Evolutionary conservation across 2,888 invertebrate species (phyloP).

Genomic region (Apamea anceps): DNA sequence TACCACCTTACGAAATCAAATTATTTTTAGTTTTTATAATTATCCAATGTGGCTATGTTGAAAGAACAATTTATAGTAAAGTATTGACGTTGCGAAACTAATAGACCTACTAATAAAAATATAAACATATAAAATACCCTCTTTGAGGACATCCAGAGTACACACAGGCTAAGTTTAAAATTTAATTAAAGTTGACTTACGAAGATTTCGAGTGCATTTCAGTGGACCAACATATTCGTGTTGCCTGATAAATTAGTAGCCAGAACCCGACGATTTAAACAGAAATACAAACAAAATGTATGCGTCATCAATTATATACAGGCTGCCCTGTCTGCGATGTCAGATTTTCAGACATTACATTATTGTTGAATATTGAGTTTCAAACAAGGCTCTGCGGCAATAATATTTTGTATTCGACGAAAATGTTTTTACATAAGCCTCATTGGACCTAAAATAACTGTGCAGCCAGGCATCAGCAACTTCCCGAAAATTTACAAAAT

Average conservation of each 20-base stretch:
- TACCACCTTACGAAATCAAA: background rate
- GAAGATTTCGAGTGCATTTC: background rate
- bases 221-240: background rate
- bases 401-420: background rate
- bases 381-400: background rate
- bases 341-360: background rate
- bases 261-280: constrained; percentile 2
- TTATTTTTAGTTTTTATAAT: background rate
- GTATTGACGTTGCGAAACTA: background rate
- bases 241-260: constrained; percentile 18
- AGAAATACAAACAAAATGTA: constrained; percentile 9
- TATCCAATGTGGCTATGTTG: background rate
- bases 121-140: background rate
- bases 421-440: background rate
- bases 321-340: constrained; percentile 11
- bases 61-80: background rate
- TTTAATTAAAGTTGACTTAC: constrained; percentile 37
- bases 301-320: background rate
- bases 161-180: background rate
- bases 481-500: background rate
- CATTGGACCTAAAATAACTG: background rate
- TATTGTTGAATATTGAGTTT: background rate
- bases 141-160: background rate
- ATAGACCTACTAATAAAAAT: background rate
- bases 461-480: background rate